Percentiles rank a stretch among this genome's conserved stretches.
Conservation (phyloP, 2,797 vertebrate species). For the Siniperca scherzeri region DNA sequence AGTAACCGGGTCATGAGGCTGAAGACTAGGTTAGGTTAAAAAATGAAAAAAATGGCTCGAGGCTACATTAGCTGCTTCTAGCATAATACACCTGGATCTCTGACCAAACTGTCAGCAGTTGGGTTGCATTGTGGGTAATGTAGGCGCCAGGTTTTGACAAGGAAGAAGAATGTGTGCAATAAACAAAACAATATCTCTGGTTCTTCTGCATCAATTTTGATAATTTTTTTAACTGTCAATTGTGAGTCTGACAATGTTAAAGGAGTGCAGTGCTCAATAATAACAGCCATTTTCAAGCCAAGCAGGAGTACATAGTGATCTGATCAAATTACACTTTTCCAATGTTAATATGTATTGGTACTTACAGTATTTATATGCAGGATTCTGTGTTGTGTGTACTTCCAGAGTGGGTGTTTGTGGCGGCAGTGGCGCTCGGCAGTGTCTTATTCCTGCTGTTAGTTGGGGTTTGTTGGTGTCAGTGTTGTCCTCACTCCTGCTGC, state of each 20-base stretch:
- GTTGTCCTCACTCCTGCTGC: constrained; percentile 98
- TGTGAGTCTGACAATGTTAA: background rate
- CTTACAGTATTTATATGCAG: background rate
- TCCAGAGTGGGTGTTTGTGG: constrained; percentile 98
- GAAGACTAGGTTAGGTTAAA: too few species aligned
- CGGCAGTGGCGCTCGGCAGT: constrained; percentile 91
- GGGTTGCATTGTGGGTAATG: too few species aligned
- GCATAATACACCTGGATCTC: background rate
- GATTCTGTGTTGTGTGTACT: constrained; percentile 60
- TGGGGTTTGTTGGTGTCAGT: constrained; percentile 98
- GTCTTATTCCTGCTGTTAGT: constrained; percentile 92
- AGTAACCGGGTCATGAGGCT: too few species aligned
- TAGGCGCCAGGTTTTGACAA: too few species aligned
- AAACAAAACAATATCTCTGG: background rate
- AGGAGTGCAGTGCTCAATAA: background rate
- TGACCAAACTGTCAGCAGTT: too few species aligned
- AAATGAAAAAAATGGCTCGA: too few species aligned
- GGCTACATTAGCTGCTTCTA: too few species aligned
- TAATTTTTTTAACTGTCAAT: background rate
- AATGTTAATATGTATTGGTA: background rate
- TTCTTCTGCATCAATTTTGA: background rate
- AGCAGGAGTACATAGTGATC: background rate
- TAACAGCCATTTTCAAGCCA: background rate
- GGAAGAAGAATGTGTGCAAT: background rate
- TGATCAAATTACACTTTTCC: background rate